phyloP scores from a whole-genome alignment of 1,140 invertebrate species.

The Hylyphantes graminicola region DNA sequence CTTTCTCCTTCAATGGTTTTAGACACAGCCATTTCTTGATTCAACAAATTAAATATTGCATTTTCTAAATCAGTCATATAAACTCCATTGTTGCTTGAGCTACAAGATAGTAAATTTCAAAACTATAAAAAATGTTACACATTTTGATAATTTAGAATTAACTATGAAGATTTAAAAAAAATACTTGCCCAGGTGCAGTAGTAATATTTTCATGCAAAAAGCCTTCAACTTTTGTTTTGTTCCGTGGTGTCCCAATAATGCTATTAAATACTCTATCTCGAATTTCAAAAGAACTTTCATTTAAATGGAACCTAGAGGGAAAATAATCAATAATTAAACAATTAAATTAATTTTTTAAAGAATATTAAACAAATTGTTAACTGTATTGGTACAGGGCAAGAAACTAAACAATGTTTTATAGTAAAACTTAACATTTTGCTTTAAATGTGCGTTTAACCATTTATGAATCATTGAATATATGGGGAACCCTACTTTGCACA shows the following conservation, averaged over 20 bases:
- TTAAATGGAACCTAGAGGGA: not conserved
- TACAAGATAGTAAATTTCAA: not conserved
- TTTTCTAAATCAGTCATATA: slow-evolving; percentile 89
- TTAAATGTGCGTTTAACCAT: no score
- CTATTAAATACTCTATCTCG: slow-evolving; percentile 43
- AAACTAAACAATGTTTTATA: no score
- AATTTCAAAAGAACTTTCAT: slow-evolving; percentile 3
- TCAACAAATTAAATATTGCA: slow-evolving; percentile 81
- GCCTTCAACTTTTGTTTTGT: slow-evolving; percentile 11
- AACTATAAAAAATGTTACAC: not conserved
- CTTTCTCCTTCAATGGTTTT: slow-evolving; percentile 77
- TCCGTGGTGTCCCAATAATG: slow-evolving; percentile 9
- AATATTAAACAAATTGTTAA: no score
- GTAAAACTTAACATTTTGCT: no score
- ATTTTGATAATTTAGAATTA: not conserved
- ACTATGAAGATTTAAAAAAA: not conserved
- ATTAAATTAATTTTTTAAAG: not conserved
- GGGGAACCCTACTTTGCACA: no score
- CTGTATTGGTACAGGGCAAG: no score
- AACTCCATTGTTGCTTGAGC: slow-evolving; percentile 66
- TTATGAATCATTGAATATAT: no score
- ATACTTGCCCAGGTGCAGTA: no score
- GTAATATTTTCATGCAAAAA: not conserved
- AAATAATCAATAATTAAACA: not conserved
- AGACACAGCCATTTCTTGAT: slow-evolving; percentile 81